phyloP scores from a whole-genome alignment of 2,113 vertebrate genomes.

The Maylandia zebra region DNA sequence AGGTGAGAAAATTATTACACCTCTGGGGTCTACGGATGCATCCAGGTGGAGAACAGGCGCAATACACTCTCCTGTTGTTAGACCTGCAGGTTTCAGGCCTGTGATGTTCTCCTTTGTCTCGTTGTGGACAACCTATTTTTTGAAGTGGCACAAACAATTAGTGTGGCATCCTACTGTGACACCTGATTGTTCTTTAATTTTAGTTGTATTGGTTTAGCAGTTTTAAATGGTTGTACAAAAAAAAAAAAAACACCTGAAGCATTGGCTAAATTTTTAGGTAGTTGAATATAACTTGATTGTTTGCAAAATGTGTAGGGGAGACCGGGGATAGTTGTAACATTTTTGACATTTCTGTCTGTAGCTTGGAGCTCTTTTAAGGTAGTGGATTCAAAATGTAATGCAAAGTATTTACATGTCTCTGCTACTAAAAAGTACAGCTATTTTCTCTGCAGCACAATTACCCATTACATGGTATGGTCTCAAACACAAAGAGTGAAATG shows the following conservation, averaged over 20 bases:
- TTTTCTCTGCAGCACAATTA: background rate
- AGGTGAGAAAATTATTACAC: fast-evolving
- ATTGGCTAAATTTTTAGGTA: background rate
- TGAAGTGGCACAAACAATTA: background rate
- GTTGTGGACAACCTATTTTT: background rate
- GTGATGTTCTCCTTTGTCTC: background rate
- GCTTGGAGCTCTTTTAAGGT: background rate
- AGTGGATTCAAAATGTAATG: background rate
- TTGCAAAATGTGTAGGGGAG: background rate
- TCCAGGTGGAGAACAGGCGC: background rate
- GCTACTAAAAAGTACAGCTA: background rate
- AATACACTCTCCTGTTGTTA: background rate
- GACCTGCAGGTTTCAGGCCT: background rate
- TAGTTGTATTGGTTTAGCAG: background rate
- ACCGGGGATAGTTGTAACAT: background rate
- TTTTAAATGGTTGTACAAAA: background rate
- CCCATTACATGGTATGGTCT: background rate
- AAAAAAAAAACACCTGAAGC: background rate
- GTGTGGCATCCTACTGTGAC: background rate
- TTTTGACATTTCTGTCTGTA: background rate
- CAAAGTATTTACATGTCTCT: background rate
- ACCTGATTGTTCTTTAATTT: background rate
- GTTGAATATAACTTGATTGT: background rate
- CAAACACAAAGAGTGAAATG: background rate
- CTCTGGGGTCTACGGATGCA: background rate